phyloP scores from a whole-genome alignment of 2,888 invertebrate species.

The Ptychoptera albimana region DNA sequence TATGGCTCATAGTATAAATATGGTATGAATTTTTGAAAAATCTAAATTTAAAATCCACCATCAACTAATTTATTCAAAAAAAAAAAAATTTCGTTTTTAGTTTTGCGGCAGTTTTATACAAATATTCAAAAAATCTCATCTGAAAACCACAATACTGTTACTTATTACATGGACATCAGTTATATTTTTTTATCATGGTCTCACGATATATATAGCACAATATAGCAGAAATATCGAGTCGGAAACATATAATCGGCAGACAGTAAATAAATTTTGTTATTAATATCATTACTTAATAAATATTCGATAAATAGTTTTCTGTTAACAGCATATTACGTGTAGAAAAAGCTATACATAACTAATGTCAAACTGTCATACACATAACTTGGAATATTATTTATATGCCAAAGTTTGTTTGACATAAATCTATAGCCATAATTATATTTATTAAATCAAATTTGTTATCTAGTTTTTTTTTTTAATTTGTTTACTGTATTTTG shows the following conservation, averaged over 20 bases:
- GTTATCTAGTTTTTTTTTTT: no score
- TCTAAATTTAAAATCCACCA: no score
- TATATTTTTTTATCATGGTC: slow-evolving; percentile 35
- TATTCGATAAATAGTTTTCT: not conserved
- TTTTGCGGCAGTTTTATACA: slow-evolving; percentile 55
- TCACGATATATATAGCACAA: slow-evolving; percentile 38
- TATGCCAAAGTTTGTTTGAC: no score
- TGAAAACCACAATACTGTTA: slow-evolving; percentile 43
- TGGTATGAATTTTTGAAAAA: slow-evolving; percentile 19
- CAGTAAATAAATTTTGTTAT: slow-evolving; percentile 17
- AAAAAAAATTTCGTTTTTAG: slow-evolving; percentile 28
- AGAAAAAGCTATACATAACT: not conserved
- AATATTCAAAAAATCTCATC: slow-evolving; percentile 45
- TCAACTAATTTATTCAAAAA: not conserved
- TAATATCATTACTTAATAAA: slow-evolving; percentile 17
- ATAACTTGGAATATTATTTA: no score
- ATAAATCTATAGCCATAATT: no score
- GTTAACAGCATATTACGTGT: not conserved
- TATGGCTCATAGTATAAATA: slow-evolving; percentile 31
- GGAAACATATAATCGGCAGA: slow-evolving; percentile 24
- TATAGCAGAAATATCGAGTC: slow-evolving; percentile 34
- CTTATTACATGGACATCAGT: slow-evolving; percentile 40
- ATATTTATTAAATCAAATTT: no score
- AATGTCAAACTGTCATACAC: no score
- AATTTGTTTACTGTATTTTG: not conserved